Evolutionary conservation across 2,888 invertebrate species (phyloP).

Genomic region (Aproaerema taeniolella): DNA sequence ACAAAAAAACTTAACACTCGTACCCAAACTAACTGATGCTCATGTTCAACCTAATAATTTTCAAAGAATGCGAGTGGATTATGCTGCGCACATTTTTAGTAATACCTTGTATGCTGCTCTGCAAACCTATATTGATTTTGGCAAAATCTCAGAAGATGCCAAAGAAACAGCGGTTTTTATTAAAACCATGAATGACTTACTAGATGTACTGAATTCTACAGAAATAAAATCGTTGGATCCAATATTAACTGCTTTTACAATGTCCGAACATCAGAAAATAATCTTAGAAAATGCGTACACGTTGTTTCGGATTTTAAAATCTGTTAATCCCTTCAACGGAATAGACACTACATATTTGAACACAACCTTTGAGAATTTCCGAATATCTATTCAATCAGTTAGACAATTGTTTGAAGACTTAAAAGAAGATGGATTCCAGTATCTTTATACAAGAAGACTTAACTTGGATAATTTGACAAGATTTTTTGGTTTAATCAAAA

Average conservation of each 20-base stretch:
- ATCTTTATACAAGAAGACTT: neutral
- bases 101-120: neutral
- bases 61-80: neutral
- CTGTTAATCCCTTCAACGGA: neutral
- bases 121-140: neutral
- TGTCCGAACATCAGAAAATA: neutral
- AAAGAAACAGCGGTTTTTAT: constrained; percentile 7
- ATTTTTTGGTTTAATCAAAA: neutral
- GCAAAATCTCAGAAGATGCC: neutral
- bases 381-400: constrained; percentile 6
- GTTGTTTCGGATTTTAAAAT: neutral
- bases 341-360: neutral
- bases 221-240: neutral
- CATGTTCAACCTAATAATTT: constrained; percentile 5
- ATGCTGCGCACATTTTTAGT: constrained; percentile 6
- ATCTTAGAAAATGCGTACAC: constrained; percentile 2
- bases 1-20: neutral
- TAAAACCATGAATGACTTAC: constrained; percentile 3
- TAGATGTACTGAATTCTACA: constrained; percentile 8
- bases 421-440: neutral
- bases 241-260: neutral
- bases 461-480: neutral
- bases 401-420: neutral
- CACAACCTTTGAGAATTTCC: constrained; percentile 6
- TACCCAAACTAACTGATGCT: constrained; percentile 1